Evolutionary conservation across 2,888 invertebrate genomes (phyloP), one percentile per base, ranked within the genome.

Genomic region (Metallyticus violacea): DNA sequence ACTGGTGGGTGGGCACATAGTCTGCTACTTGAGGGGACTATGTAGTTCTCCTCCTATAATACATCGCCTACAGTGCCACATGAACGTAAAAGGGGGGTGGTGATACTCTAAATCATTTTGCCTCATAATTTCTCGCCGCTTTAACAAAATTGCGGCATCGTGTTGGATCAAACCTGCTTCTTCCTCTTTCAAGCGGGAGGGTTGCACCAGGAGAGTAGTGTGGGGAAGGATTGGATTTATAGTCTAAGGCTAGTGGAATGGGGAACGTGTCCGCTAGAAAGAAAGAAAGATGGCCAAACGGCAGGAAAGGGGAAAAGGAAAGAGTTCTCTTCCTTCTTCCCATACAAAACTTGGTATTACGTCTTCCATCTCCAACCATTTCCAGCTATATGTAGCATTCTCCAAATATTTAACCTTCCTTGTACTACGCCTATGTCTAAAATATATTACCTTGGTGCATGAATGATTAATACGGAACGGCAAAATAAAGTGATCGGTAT

Each of bases 61-160:
- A 29, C 81, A 29, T 81, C 81, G 29, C n/a, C 29, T n/a, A n/a
- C n/a, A 29, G 29, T 81, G 81, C 26, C 26, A 27, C n/a, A n/a
- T n/a, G n/a, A n/a, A n/a, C n/a, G n/a, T n/a, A n/a, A n/a, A n/a
- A n/a, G n/a, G n/a, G n/a, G 29, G 83, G 77, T 83, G 83, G 77
- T 83, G 83, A 83, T 77, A 28, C 77, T 27, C 27, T 84, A 84
- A 84, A 84, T 84, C 84, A 84, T 84, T 84, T 84, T 84, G 84
- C 78, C 84, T 84, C 84, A 84, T 84, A 84, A 84, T 84, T 84
- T 62, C 81, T 81, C 40, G 62, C 62, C 62, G 81, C 81, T 81
- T 81, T 81, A 81, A 81, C 81, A 81, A 81, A 81, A 81, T 81
- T 81, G 81, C 81, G 81, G 40, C 7, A 26, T 62, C 9, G 62